phyloP scores from a whole-genome alignment of 2,113 vertebrate genomes.

The Miniopterus natalensis region DNA sequence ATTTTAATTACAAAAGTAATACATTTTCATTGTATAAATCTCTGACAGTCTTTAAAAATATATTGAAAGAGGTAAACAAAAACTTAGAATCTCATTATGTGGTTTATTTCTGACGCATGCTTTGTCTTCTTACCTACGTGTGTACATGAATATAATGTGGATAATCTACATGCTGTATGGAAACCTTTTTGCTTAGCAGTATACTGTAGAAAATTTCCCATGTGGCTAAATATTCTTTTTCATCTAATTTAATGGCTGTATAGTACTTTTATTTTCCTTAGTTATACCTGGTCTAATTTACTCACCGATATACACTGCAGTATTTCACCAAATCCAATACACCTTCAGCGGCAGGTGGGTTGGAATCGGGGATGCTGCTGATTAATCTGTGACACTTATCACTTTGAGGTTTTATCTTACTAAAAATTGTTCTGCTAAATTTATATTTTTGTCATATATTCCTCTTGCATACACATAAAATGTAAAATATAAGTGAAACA shows the following conservation, averaged over 20 bases:
- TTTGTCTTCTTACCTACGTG: neutral
- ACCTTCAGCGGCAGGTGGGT: neutral
- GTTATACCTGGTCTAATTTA: neutral
- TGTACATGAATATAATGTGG: neutral
- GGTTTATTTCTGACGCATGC: neutral
- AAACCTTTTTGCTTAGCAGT: slow-evolving; percentile 40
- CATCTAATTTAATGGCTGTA: neutral
- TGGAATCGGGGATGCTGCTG: neutral
- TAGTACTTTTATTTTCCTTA: neutral
- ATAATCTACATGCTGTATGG: neutral
- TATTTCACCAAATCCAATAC: slow-evolving; percentile 6
- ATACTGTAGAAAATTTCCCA: neutral
- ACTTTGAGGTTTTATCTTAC: neutral
- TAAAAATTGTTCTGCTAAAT: neutral
- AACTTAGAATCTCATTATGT: neutral
- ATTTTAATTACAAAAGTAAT: slow-evolving; percentile 53
- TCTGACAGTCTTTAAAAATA: slow-evolving; percentile 41
- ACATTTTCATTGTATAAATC: slow-evolving; percentile 40
- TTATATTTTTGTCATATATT: neutral
- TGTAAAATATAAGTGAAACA: neutral
- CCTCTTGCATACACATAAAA: neutral
- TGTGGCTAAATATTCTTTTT: slow-evolving; percentile 48
- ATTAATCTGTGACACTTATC: neutral
- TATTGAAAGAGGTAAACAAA: slow-evolving; percentile 25
- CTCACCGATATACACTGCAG: neutral